These are phyloP conservation scores for Taxidea taxus DNA, from an alignment of 2,113 vertebrate species.

Conservation along the genomic window DNA sequence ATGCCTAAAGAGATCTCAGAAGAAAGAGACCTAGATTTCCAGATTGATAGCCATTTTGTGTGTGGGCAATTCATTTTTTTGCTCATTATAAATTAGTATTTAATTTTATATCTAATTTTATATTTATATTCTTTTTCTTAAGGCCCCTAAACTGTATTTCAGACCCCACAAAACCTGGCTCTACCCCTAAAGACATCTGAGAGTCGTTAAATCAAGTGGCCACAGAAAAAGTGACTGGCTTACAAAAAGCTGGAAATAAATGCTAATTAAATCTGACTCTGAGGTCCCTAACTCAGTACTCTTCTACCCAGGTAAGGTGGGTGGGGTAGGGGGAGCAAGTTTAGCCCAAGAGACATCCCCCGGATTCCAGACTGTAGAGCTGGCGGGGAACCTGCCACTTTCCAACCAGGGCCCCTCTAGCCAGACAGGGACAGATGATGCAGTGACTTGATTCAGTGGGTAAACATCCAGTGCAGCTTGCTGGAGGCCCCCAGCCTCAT, in stretches of 20 bases:
- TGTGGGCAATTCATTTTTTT: background rate
- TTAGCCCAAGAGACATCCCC: background rate
- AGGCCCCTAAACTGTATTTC: background rate
- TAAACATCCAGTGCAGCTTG: background rate
- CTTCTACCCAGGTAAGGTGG: background rate
- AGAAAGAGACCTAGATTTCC: background rate
- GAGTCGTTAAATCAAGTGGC: background rate
- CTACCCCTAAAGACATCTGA: background rate
- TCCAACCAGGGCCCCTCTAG: background rate
- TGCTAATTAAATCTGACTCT: background rate
- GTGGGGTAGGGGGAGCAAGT: background rate
- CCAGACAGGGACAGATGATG: slow-evolving; percentile 35
- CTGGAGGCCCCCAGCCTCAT: background rate
- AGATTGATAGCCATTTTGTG: background rate
- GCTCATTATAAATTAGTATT: background rate
- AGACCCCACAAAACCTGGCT: background rate
- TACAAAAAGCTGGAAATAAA: background rate
- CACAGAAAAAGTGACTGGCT: background rate
- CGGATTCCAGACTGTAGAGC: background rate
- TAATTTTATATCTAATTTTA: background rate
- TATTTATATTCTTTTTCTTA: background rate
- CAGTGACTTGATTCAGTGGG: slow-evolving; percentile 4
- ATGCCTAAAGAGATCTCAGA: background rate
- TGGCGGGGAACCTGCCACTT: background rate
- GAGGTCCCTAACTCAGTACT: background rate